These are phyloP conservation scores for Apogon talboti DNA, from an alignment of 2,797 vertebrate species.

Conservation along the genomic window DNA sequence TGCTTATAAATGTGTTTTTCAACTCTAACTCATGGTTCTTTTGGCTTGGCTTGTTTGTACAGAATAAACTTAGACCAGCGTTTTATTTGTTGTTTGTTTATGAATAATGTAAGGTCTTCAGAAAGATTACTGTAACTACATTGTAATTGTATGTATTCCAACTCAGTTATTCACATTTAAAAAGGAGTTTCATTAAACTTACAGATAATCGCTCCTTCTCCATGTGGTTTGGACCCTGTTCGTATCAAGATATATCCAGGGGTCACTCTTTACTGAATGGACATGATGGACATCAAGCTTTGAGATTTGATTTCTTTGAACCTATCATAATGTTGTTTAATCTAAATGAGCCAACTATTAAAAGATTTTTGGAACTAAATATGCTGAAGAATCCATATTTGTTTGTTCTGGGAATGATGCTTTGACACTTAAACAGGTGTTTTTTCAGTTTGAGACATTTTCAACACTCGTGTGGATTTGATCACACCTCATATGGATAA, in stretches of 20 bases:
- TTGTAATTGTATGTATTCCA: conserved; percentile 77
- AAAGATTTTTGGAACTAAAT: conserved; percentile 80
- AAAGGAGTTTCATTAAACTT: conserved; percentile 57
- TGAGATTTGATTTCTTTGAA: conserved; percentile 73
- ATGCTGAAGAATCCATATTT: conserved; percentile 5
- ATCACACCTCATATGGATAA: conserved; percentile 2
- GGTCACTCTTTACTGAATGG: conserved; percentile 57
- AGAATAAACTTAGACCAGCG: conserved; percentile 78
- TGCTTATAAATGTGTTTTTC: conserved; percentile 76
- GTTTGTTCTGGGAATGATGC: neutral
- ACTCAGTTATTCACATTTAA: conserved; percentile 68
- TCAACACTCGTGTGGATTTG: conserved; percentile 11
- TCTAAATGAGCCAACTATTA: conserved; percentile 77
- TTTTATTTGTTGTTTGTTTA: conserved; percentile 81
- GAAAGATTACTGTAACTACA: conserved; percentile 77
- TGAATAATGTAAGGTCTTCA: conserved; percentile 73
- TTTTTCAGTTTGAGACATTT: neutral
- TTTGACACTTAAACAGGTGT: neutral
- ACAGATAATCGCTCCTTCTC: conserved; percentile 51
- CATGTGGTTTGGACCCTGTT: conserved; percentile 54
- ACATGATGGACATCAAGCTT: conserved; percentile 67
- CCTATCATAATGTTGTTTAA: conserved; percentile 79
- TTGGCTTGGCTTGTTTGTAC: conserved; percentile 84
- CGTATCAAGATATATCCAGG: conserved; percentile 42
- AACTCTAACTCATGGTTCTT: conserved; percentile 74